A percentile compares a stretch with the other conserved stretches of the same genome.
phyloP scores from a whole-genome alignment of 1,140 invertebrate species.

The Cepaea nemoralis region DNA sequence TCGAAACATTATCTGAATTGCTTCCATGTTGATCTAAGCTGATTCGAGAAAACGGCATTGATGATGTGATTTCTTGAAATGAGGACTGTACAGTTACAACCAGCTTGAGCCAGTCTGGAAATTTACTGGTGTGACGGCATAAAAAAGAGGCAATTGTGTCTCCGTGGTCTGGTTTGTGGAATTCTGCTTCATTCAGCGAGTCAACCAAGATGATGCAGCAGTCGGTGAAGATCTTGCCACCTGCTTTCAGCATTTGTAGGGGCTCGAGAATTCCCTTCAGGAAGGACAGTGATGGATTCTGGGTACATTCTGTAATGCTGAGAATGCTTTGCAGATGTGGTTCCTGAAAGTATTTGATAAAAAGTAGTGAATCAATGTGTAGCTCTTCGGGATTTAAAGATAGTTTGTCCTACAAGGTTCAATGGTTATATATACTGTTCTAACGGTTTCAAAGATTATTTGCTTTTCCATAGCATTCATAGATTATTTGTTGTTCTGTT shows the following conservation, averaged over 20 bases:
- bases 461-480: too few species aligned
- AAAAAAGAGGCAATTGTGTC: slow-evolving; percentile 93
- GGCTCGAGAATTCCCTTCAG: slow-evolving; percentile 91
- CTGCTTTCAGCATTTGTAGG: slow-evolving; percentile 80
- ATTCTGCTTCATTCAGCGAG: slow-evolving; percentile 93
- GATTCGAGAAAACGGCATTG: slow-evolving; percentile 81
- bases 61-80: slow-evolving; percentile 85
- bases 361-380: too few species aligned
- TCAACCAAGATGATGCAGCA: slow-evolving; percentile 86
- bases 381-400: too few species aligned
- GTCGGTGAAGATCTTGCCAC: slow-evolving; percentile 80
- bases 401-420: too few species aligned
- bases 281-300: slow-evolving; percentile 86
- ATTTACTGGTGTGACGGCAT: slow-evolving; percentile 83
- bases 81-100: slow-evolving; percentile 88
- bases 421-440: too few species aligned
- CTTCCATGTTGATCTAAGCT: slow-evolving; percentile 61
- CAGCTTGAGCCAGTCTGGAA: slow-evolving; percentile 92
- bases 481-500: too few species aligned
- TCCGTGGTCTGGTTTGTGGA: slow-evolving; percentile 91
- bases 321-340: slow-evolving; percentile 77
- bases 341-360: slow-evolving; percentile 73
- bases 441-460: too few species aligned
- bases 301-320: slow-evolving; percentile 86
- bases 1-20: slow-evolving; percentile 60